Evolutionary conservation across 2,888 invertebrate genomes (phyloP), one percentile per base, ranked within the genome.

Genomic region (Eupithecia insigniata): DNA sequence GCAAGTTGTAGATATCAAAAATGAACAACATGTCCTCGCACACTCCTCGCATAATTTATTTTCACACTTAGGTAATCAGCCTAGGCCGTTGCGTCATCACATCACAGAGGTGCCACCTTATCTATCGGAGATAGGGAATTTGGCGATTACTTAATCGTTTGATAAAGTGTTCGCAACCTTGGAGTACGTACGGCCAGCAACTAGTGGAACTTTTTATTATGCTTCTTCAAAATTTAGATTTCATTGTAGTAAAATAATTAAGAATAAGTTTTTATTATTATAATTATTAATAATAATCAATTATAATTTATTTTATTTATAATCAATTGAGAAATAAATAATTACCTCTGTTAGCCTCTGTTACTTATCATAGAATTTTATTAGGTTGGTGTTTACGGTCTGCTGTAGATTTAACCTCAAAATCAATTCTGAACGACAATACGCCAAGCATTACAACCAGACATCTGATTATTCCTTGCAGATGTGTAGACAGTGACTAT

Each of bases 11-110:
- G 30, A n/a, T 10, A 62, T 32, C 34, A 32, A n/a, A 36, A 64
- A 26, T 34, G 26, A 39, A 26, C n/a, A 64, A 36, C 36, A 39
- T 39, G 64, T 64, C 64, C 34, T 34, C 22, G 64, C 10, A 34
- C 30, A 60, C 36, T 64, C 64, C 34, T 34, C 22, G 64, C 10
- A 34, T 60, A 60, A 30, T 1, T 32, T 51, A 46, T 66, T 64
- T 51, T 66, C 30, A 43, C 60, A 58, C 32, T 30, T 55, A 61
- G 26, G 30, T 66, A 51, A 62, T 77, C 78, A 70, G 58, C 69
- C 76, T 73, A 79, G 71, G 69, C 69, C 76, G 75, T 85, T 87
- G 84, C 87, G 86, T 87, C 55, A 55, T 46, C 87, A n/a, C n/a
- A 86, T 32, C 30, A 26, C n/a, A 26, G 60, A 67, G 67, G 55